phyloP scores from a whole-genome alignment of 1,140 invertebrate species.

The Solen grandis region DNA sequence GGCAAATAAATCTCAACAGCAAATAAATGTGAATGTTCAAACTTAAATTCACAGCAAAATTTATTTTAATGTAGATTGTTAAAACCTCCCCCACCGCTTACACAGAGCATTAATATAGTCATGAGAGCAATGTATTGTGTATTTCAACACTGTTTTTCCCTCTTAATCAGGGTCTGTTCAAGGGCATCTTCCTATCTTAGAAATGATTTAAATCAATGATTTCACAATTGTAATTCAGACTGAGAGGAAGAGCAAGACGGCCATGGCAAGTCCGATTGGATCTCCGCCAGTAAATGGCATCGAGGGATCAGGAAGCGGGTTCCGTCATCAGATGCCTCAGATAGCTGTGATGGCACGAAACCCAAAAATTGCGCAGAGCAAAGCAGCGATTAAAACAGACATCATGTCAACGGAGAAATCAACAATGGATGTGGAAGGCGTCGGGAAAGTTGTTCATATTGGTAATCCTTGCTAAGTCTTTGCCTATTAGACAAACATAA shows the following conservation, averaged over 20 bases:
- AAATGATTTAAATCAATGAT: too few species aligned
- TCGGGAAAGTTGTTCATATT: conserved; percentile 70
- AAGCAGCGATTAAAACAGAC: conserved; percentile 65
- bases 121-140: too few species aligned
- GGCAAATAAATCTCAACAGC: too few species aligned
- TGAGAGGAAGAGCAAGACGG: background rate
- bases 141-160: too few species aligned
- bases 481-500: conserved; percentile 28
- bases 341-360: conserved; percentile 70
- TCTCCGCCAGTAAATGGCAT: background rate
- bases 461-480: conserved; percentile 57
- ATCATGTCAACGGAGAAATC: conserved; percentile 41
- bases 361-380: conserved; percentile 76
- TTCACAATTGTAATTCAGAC: too few species aligned
- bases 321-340: conserved; percentile 74
- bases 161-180: too few species aligned
- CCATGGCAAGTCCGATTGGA: background rate
- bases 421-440: conserved; percentile 68
- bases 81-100: too few species aligned
- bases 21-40: too few species aligned
- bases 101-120: too few species aligned
- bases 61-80: too few species aligned
- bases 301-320: conserved; percentile 30
- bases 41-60: too few species aligned
- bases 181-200: too few species aligned